phyloP scores from a whole-genome alignment of 2,797 vertebrate species.

The Tragopan temminckii region DNA sequence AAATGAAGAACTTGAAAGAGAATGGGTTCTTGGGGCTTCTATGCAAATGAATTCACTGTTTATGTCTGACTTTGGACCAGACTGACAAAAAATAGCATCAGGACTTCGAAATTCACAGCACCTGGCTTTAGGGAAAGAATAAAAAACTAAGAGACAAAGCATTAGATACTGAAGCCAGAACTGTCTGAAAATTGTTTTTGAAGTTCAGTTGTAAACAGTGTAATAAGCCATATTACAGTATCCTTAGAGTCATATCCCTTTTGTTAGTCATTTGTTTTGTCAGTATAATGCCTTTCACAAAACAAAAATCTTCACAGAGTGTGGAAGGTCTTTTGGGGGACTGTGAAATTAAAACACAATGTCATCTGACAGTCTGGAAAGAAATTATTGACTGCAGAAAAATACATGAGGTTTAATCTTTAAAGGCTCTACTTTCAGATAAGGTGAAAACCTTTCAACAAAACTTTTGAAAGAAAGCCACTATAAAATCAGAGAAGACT shows the following conservation, averaged over 20 bases:
- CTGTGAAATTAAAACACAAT: not conserved
- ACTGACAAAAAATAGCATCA: not conserved
- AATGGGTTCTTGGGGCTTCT: not conserved
- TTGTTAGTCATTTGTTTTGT: constrained; percentile 46
- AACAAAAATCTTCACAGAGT: not conserved
- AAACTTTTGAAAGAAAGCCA: not conserved
- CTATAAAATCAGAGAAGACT: not conserved
- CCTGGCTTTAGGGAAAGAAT: not conserved
- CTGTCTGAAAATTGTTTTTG: constrained; percentile 9
- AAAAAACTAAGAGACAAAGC: not conserved
- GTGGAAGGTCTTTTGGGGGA: not conserved
- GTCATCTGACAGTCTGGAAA: not conserved
- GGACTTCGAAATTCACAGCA: not conserved
- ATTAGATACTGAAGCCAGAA: constrained; percentile 22
- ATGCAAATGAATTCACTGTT: not conserved
- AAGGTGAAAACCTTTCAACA: not conserved
- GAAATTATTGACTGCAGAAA: not conserved
- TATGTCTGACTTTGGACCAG: not conserved
- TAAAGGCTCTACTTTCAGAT: not conserved
- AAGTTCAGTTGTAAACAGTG: constrained; percentile 20
- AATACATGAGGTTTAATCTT: not conserved
- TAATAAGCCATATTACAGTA: constrained; percentile 17
- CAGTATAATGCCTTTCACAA: constrained; percentile 5
- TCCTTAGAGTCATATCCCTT: constrained; percentile 39
- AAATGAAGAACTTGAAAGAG: not conserved